Percentiles rank a stretch among this genome's conserved stretches.
phyloP scores from a whole-genome alignment of 2,797 vertebrate genomes.

The Geotrypetes seraphini region DNA sequence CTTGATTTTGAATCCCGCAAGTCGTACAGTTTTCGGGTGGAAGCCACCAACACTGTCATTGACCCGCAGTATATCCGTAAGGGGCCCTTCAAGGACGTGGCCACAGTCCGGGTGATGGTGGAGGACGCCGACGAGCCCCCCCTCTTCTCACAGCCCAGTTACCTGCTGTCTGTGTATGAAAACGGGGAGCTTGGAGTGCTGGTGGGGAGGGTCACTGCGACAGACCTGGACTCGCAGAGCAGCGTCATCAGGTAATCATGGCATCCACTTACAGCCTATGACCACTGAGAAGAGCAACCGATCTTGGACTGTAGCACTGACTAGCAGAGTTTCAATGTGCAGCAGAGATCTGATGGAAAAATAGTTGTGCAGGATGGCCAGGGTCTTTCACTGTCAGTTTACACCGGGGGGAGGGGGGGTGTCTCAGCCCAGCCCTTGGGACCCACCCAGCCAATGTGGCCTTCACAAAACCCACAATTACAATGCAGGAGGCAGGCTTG shows the following conservation, averaged over 20 bases:
- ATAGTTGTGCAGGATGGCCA: too few species aligned
- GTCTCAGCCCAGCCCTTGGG: too few species aligned
- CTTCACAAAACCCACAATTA: too few species aligned
- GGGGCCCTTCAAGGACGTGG: conserved; percentile 81
- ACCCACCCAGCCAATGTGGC: too few species aligned
- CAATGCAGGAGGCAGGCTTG: too few species aligned
- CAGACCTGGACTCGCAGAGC: conserved; percentile 74
- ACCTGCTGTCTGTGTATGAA: conserved; percentile 71
- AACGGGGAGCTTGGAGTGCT: conserved; percentile 72
- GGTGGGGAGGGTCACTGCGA: conserved; percentile 69
- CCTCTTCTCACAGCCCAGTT: conserved; percentile 63
- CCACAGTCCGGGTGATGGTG: conserved; percentile 67
- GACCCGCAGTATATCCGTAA: conserved; percentile 78
- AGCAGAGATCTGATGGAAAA: too few species aligned
- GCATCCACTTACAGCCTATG: too few species aligned
- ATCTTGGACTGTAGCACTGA: too few species aligned
- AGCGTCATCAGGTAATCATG: conserved; percentile 80
- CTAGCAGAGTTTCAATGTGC: too few species aligned
- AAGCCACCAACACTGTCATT: conserved; percentile 78
- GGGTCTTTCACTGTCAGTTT: too few species aligned
- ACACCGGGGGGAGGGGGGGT: too few species aligned
- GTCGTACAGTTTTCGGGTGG: conserved; percentile 78
- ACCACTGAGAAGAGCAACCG: too few species aligned
- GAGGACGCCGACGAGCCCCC: conserved; percentile 81
- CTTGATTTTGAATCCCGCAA: conserved; percentile 78